These are phyloP conservation scores for Yponomeuta sedellus DNA, from an alignment of 2,888 invertebrate species.

Conservation along the genomic window DNA sequence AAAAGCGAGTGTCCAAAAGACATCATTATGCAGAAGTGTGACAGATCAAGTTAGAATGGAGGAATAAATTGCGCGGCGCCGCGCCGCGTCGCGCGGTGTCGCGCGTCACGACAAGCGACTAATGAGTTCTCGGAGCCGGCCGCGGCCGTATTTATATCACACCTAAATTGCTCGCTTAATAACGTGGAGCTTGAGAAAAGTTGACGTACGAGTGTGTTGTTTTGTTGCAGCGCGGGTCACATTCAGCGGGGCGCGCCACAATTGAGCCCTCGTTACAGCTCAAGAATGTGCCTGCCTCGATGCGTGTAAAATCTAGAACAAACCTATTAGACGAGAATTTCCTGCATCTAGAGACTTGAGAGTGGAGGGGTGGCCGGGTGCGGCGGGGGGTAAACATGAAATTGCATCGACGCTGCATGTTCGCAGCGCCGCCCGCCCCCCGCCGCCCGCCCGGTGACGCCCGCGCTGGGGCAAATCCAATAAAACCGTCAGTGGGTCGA, in stretches of 20 bases:
- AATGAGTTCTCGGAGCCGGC: constrained; percentile 4
- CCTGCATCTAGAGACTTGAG: constrained; percentile 8
- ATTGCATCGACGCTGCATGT: constrained; percentile 16
- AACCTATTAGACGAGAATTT: constrained; percentile 16
- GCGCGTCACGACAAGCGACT: constrained; percentile 9
- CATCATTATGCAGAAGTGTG: constrained; percentile 1
- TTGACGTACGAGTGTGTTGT: not conserved
- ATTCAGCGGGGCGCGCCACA: not conserved
- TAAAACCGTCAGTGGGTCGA: constrained; percentile 12
- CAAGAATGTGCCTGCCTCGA: not conserved
- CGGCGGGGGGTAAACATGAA: constrained; percentile 8
- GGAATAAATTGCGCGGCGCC: constrained; percentile 12
- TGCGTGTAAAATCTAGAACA: constrained; percentile 17
- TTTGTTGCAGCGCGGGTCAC: not conserved
- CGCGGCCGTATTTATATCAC: not conserved
- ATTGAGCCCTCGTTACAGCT: not conserved
- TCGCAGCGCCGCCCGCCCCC: constrained; percentile 1
- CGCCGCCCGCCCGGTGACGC: not conserved
- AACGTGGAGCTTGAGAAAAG: not conserved
- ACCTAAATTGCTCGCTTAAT: not conserved
- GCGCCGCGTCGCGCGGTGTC: not conserved
- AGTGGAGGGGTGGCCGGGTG: constrained; percentile 1
- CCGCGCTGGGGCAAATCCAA: constrained; percentile 5
- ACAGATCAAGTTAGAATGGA: constrained; percentile 9
- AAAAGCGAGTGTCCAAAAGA: not conserved